Evolutionary conservation across 2,797 vertebrate species (phyloP).

Genomic region (Scolopax bukidnonensis): DNA sequence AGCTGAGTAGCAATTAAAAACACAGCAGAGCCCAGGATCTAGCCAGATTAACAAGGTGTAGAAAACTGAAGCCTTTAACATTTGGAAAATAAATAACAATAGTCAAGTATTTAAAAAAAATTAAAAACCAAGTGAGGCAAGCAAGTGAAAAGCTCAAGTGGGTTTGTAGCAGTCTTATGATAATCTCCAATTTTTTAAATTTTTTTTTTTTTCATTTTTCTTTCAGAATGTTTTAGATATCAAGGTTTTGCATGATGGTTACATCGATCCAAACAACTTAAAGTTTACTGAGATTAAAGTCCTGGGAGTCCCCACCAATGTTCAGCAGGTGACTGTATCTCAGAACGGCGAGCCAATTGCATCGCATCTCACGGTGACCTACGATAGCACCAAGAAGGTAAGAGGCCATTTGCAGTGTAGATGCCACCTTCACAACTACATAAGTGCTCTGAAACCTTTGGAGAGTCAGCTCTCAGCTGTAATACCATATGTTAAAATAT

Average conservation of each 20-base stretch:
- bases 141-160: background rate
- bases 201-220: background rate
- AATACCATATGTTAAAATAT: background rate
- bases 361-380: fast-evolving
- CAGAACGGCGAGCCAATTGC: fast-evolving
- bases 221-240: slow-evolving; percentile 77
- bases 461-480: background rate
- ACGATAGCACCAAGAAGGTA: slow-evolving; percentile 73
- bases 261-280: slow-evolving; percentile 81
- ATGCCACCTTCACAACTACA: background rate
- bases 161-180: background rate
- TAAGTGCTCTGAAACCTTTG: background rate
- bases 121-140: background rate
- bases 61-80: background rate
- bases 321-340: background rate
- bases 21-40: background rate
- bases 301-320: slow-evolving; percentile 42
- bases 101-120: fast-evolving
- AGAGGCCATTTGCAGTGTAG: background rate
- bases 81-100: background rate
- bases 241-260: slow-evolving; percentile 59
- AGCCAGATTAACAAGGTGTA: background rate
- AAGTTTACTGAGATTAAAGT: slow-evolving; percentile 83
- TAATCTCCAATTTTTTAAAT: fast-evolving
- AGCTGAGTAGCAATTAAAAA: background rate